Evolutionary conservation across 2,888 invertebrate species (phyloP), one percentile per base, ranked within the genome.

Genomic region (Cyrtodaria siliqua): DNA sequence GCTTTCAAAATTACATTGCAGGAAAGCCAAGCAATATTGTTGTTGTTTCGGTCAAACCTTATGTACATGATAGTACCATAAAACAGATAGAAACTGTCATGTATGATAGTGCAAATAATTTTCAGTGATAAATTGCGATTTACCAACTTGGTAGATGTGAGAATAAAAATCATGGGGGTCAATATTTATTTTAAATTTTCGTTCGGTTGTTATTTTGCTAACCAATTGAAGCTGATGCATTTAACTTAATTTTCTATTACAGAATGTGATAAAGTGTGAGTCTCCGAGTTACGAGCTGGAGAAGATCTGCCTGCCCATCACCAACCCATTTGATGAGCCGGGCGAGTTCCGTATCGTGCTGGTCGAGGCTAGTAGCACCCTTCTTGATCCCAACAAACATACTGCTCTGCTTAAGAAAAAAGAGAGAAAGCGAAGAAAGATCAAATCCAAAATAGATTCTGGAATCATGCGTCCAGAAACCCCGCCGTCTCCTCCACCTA

Each of bases 281-380:
- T 86, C 92, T 2, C 92, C 91, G 1, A 91, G 93, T 64, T 93
- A 92, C 72, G 91, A 91, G 63, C 79, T 92, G 57, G 84, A 89
- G 60, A 88, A 87, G 52, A 80, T 92, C 23, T 69, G 79, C 3
- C 29, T 93, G 6, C 86, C 87, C 4, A 86, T 93, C 20, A 87
- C 84, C 24, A 93, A 92, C 67, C 92, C 92, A 16, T 93, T 92
- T 73, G 29, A 78, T n/a, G 87, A 90, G 60, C 82, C 79, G 14
- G 93, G 92, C 14, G 87, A 86, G 26, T 93, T 93, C 84, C 76
- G 86, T 8, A 86, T 93, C 24, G 86, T 90, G 8, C 82, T 92
- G 20, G 88, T 92, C 8, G 92, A 93, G 69, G 85, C 87, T 29
- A 84, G 81, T 59, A 76, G 86, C 38, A 81, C 85, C 50, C 77